Percentiles rank a stretch among this genome's conserved stretches.
Conservation (phyloP, 1,140 invertebrate genomes). For the Nasonia vitripennis region DNA sequence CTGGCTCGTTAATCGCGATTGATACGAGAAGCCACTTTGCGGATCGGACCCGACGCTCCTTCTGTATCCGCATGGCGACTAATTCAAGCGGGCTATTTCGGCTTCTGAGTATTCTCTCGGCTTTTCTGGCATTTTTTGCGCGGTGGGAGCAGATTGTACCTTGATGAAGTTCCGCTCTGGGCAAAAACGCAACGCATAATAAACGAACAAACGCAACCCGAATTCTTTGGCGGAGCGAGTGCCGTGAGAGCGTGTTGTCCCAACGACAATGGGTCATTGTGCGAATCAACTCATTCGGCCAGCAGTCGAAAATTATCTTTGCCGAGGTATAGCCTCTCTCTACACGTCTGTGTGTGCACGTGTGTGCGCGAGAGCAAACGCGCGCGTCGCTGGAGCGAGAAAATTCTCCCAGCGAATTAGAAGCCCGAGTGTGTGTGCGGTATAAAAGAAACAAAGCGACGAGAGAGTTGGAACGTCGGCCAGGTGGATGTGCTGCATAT, state of each 20-base stretch:
- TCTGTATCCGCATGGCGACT: neutral
- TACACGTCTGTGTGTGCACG: neutral
- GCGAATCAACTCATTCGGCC: neutral
- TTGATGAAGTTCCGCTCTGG: neutral
- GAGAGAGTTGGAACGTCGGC: too few species aligned
- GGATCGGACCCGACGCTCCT: neutral
- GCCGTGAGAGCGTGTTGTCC: neutral
- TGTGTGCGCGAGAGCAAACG: neutral
- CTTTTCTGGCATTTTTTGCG: neutral
- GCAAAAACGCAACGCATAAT: slow-evolving; percentile 3
- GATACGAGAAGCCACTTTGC: neutral
- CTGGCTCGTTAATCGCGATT: neutral
- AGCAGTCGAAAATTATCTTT: neutral
- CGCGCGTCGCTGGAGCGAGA: neutral
- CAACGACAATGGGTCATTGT: neutral
- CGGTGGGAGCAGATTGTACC: neutral
- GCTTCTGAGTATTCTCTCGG: too few species aligned
- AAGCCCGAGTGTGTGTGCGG: neutral
- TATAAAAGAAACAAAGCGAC: too few species aligned
- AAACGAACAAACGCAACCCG: neutral
- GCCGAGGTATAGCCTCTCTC: neutral
- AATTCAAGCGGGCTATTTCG: neutral
- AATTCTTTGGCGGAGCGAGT: neutral
- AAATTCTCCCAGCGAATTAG: neutral
- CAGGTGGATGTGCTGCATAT: too few species aligned